phyloP scores from a whole-genome alignment of 1,140 invertebrate species.

The Megalopta genalis region DNA sequence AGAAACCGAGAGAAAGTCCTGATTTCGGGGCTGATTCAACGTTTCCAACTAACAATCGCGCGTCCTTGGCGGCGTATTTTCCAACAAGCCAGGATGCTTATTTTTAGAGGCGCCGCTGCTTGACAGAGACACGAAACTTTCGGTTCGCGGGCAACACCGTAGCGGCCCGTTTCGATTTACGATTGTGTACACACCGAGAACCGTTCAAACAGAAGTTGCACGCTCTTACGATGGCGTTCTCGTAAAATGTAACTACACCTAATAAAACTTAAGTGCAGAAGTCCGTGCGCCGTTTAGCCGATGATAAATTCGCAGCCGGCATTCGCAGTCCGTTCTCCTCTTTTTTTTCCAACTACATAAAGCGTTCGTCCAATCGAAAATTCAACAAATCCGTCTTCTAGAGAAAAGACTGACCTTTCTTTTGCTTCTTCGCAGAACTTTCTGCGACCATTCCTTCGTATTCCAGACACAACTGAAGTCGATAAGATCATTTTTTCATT shows the following conservation, averaged over 20 bases:
- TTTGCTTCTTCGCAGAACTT: no score
- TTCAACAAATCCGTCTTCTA: no score
- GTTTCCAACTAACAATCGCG: background rate
- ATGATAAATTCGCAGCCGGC: background rate
- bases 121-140: background rate
- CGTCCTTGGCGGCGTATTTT: slow-evolving; percentile 7
- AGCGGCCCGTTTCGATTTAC: background rate
- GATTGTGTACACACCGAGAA: background rate
- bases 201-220: background rate
- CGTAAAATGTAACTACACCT: background rate
- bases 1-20: background rate
- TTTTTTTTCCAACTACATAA: no score
- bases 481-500: no score
- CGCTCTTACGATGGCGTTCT: background rate
- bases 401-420: no score
- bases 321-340: no score
- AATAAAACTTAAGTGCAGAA: slow-evolving; percentile 1
- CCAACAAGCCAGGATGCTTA: slow-evolving; percentile 16
- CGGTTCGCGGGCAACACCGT: background rate
- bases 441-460: no score
- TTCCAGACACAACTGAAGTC: no score
- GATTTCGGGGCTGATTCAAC: background rate
- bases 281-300: background rate
- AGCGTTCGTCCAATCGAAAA: no score
- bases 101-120: background rate